Evolutionary conservation across 2,113 vertebrate species (phyloP).

Genomic region (Hystrix cristata): DNA sequence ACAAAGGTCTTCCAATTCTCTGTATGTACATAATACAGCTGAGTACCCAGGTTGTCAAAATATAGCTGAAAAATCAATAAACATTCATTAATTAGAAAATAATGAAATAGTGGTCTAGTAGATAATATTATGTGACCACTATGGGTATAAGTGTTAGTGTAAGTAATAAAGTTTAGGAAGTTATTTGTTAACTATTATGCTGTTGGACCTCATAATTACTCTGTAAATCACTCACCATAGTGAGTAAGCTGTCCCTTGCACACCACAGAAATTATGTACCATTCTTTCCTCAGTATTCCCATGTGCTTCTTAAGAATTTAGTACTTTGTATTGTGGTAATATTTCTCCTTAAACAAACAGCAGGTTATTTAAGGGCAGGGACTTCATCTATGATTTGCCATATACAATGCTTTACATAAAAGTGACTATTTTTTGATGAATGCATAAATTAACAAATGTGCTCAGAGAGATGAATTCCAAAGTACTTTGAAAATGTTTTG

Average conservation of each 20-base stretch:
- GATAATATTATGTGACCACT: neutral
- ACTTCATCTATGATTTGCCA: neutral
- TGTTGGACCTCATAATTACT: neutral
- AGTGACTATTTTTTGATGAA: neutral
- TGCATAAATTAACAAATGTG: neutral
- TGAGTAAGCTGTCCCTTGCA: neutral
- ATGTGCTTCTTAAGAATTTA: neutral
- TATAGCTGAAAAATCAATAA: neutral
- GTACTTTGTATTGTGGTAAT: neutral
- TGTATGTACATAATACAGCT: neutral
- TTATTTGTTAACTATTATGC: neutral
- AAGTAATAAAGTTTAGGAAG: neutral
- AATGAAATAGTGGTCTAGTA: fast-evolving
- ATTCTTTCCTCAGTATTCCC: neutral
- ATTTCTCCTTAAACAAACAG: neutral
- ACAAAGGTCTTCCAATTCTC: neutral
- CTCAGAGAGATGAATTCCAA: neutral
- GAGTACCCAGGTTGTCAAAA: neutral
- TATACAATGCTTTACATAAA: neutral
- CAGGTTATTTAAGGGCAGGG: neutral
- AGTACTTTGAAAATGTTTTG: neutral
- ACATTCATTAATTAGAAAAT: neutral
- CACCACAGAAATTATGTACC: fast-evolving
- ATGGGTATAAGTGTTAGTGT: neutral
- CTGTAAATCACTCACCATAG: too few relatives aligned